Conservation (phyloP, 2,888 invertebrate species). For the Brachyopa scutellaris region DNA sequence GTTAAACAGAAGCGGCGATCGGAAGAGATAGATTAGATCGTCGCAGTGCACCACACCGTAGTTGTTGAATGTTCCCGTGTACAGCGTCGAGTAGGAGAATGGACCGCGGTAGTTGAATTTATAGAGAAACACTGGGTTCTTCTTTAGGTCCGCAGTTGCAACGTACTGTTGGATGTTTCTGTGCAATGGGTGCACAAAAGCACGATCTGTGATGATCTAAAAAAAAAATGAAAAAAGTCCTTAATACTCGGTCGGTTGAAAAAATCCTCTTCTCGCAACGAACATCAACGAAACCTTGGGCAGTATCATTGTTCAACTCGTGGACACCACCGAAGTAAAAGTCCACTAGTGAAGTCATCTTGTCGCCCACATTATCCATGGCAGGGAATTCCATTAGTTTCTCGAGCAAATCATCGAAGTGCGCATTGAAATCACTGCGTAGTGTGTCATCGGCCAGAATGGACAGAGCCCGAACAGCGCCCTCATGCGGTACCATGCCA, state of each 20-base stretch:
- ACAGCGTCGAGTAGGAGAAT: constrained; percentile 81
- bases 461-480: constrained; percentile 82
- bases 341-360: constrained; percentile 73
- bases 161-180: constrained; percentile 77
- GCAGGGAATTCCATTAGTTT: constrained; percentile 78
- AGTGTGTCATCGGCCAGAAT: constrained; percentile 77
- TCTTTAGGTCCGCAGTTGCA: constrained; percentile 71
- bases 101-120: constrained; percentile 82
- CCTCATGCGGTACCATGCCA: constrained; percentile 82
- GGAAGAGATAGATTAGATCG: constrained; percentile 83
- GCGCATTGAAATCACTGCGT: constrained; percentile 76
- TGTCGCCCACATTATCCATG: constrained; percentile 48
- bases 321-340: constrained; percentile 77
- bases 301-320: constrained; percentile 75
- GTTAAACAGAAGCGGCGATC: constrained; percentile 81
- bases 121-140: constrained; percentile 82
- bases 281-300: constrained; percentile 77
- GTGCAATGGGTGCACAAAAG: constrained; percentile 82
- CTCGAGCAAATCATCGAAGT: constrained; percentile 77
- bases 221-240: constrained; percentile 28
- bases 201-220: constrained; percentile 83
- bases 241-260: background rate
- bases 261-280: constrained; percentile 35
- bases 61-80: constrained; percentile 77
- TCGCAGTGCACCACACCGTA: constrained; percentile 83